Conservation (phyloP, 2,113 vertebrate species). For the Bambusicola thoracicus region DNA sequence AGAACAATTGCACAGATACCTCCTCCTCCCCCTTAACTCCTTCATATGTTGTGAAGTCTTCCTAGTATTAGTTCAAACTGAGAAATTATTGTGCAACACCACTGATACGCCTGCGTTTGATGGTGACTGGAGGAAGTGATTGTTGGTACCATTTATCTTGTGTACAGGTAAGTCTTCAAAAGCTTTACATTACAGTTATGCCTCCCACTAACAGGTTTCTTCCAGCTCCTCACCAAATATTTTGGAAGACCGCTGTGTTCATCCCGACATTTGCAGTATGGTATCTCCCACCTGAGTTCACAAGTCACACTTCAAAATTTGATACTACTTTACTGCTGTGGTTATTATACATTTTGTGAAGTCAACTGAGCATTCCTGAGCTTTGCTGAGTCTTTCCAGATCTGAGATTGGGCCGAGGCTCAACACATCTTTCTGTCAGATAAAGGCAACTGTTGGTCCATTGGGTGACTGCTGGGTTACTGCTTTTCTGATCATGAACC, state of each 20-base stretch:
- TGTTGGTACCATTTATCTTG: not conserved
- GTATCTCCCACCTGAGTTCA: not conserved
- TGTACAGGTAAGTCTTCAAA: not conserved
- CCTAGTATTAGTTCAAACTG: not conserved
- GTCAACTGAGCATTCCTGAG: not conserved
- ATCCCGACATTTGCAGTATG: rapidly evolving
- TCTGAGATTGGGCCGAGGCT: not conserved
- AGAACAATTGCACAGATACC: not conserved
- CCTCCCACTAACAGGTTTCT: not conserved
- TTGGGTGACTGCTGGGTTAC: no score
- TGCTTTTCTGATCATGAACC: not conserved
- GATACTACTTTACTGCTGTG: not conserved
- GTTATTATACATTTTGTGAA: rapidly evolving
- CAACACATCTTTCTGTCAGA: not conserved
- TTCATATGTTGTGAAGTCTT: not conserved
- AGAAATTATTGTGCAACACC: rapidly evolving
- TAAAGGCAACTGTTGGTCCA: rapidly evolving
- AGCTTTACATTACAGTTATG: not conserved
- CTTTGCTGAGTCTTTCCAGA: not conserved
- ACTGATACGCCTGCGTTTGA: not conserved
- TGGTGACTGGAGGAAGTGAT: not conserved
- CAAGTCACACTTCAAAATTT: not conserved
- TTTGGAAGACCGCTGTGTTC: not conserved
- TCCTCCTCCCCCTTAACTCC: not conserved
- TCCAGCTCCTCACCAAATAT: not conserved